Percentiles rank a stretch among this genome's conserved stretches.
These are phyloP conservation scores for Lutraria lutraria DNA, from an alignment of 2,888 invertebrate genomes.

Conservation along the genomic window DNA sequence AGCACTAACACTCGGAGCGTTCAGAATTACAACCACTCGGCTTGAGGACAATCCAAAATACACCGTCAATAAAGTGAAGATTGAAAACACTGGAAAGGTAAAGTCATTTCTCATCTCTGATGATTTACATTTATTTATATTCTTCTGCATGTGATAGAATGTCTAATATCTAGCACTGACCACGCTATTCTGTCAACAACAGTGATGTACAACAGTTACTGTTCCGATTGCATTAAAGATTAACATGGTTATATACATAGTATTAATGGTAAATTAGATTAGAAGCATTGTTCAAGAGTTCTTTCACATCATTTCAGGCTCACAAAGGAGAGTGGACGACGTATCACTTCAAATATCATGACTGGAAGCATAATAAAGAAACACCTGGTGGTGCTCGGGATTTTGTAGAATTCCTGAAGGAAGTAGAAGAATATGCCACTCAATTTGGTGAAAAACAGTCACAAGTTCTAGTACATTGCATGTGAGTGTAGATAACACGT, in stretches of 20 bases:
- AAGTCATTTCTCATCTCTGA: no score
- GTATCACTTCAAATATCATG: constrained; percentile 25
- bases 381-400: background rate
- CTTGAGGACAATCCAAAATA: background rate
- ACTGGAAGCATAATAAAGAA: background rate
- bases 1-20: background rate
- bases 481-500: background rate
- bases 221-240: no score
- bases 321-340: background rate
- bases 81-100: constrained; percentile 21
- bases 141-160: no score
- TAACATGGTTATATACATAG: no score
- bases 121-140: no score
- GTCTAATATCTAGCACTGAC: no score
- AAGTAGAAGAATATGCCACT: constrained; percentile 18
- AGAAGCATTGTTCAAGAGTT: no score
- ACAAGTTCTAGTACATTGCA: constrained; percentile 22
- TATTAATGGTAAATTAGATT: no score
- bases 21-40: background rate
- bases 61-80: background rate
- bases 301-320: background rate
- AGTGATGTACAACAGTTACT: no score
- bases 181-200: no score
- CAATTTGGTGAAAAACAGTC: constrained; percentile 9
- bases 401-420: constrained; percentile 20